Base-by-base conservation (phyloP, 2,113 vertebrate genomes). In the Larimichthys polyactis region DNA sequence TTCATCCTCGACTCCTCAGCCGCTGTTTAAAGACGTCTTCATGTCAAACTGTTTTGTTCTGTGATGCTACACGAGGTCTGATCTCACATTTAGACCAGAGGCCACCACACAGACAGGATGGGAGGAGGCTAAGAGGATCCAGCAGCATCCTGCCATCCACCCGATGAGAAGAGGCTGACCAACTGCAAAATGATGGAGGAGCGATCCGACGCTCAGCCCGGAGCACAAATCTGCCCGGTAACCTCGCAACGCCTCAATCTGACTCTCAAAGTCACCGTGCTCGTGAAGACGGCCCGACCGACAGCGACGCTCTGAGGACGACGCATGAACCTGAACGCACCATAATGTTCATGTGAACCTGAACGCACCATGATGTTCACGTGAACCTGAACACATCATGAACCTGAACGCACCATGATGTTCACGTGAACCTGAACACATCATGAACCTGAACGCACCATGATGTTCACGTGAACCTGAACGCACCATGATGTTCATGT, bases 101-200 rank as follows among this genome's bases (percentile, higher is more conserved):
- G 62, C 83, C 71, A 75, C 70, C 58, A 40, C n/a, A n/a, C 36
- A 2, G 36, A 9, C 36, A 40, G 36, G 36, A 40, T 40, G 36
- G 36, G 36, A 40, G 8, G 36, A 40, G 36, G 89, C 83, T 88
- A 81, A 91, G 87, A 86, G 85, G 92, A 93, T 94, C 85, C 87
- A 85, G 46, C 82, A 71, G 69, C 89, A 87, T 83, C 71, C 78
- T 87, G 77, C 87, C 87, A 76, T 78, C 69, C 87, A 76, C 76
- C 69, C 36, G 36, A 82, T 19, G 54, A 71, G 72, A 68, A 67
- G 74, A 69, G 75, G 54, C 88, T 89, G 80, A 65, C 82, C 82
- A 77, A 82, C 79, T 75, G 79, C 75, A 85, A 89, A 90, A 90
- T 62, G 71, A 40, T 40, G 36, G 8, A 65, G 17, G 54, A 65